phyloP scores from a whole-genome alignment of 2,113 vertebrate genomes.

The Rhabdornis inornatus region DNA sequence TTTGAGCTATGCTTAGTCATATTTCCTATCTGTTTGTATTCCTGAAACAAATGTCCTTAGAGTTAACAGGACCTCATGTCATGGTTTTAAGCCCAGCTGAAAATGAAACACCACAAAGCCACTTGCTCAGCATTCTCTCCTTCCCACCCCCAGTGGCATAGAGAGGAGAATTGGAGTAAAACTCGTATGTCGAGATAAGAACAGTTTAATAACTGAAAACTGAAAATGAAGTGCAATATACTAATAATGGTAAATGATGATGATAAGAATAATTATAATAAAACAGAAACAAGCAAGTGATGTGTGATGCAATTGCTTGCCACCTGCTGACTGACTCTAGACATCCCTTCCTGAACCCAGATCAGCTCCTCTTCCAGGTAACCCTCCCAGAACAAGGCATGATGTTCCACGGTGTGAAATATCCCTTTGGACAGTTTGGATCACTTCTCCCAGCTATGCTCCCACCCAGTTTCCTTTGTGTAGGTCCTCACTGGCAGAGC shows the following conservation, averaged over 20 bases:
- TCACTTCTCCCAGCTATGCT: neutral
- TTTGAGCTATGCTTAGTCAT: neutral
- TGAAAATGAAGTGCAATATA: neutral
- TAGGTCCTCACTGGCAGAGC: neutral
- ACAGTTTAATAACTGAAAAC: neutral
- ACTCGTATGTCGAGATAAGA: accelerated
- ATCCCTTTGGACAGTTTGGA: neutral
- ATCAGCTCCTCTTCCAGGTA: neutral
- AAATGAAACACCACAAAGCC: neutral
- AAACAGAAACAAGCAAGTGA: neutral
- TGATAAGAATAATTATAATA: neutral
- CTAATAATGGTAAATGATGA: neutral
- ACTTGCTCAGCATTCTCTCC: neutral
- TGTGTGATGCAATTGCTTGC: accelerated
- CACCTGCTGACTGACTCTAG: accelerated
- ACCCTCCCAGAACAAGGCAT: no score
- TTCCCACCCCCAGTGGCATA: accelerated
- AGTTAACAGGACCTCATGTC: neutral
- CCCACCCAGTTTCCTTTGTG: neutral
- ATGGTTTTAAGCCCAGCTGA: neutral
- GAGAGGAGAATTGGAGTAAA: neutral
- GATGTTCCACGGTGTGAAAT: neutral
- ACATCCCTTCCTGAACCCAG: neutral
- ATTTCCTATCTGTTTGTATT: neutral
- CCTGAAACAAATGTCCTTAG: neutral